Base-by-base conservation (phyloP, 92 coral and sea anemone species). In the Actinernus sp. region DNA sequence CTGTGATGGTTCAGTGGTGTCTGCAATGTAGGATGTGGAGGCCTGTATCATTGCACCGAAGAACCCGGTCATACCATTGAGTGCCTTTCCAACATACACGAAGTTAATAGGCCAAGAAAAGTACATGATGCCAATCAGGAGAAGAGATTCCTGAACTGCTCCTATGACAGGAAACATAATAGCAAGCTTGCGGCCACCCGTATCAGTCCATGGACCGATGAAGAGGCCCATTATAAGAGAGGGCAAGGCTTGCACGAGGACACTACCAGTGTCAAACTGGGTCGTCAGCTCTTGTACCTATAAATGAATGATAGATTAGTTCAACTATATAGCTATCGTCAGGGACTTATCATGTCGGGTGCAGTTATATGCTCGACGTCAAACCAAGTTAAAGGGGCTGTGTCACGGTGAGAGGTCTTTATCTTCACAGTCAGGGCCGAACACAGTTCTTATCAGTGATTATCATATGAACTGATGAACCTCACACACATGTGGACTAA, bases 161-260 rank as follows among this genome's bases (percentile, higher is more conserved):
- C 96, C 96, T 19, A 86, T 6, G 8, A 55, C 20, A 10, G 96
- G 87, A 0, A 65, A 17, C 6, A 74, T 47, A 17, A 89, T 51
- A 6, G 88, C 88, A 31, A 89, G 96, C 28, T 79, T 79, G 13
- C 96, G 78, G 8, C 96, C 96, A 38, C 69, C 92, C 18, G 46
- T 55, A 49, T 89, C 96, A 12, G 96, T 55, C 96, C 96, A 89
- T 24, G 84, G 75, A 9, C 96, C 96, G 45, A 89, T 75, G 64
- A 89, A 85, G 14, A 89, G 61, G n/a, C 88, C 60, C 46, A 89
- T 56, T 40, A 89, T 41, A 22, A 86, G 55, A 0, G 96, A 68
- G 10, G 92, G 96, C 7, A 89, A 59, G n/a, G 83, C 47, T 29
- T 71, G 71, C 34, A 51, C 68, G 60, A 87, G 66, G 14, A 53